Evolutionary conservation across 2,888 invertebrate species (phyloP).

Genomic region (Tethea ocularis): DNA sequence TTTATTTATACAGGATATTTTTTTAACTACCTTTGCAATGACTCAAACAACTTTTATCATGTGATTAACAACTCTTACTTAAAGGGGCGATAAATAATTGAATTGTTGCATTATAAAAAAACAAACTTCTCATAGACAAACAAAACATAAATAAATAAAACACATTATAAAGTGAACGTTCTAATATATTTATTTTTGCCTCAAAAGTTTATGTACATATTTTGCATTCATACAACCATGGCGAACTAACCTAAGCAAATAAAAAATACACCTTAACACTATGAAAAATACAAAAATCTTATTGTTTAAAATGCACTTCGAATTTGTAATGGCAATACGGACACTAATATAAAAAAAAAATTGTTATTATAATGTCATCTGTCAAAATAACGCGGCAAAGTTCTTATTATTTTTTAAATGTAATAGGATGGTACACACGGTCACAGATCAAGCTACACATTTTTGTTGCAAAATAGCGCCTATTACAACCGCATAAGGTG

Average conservation of each 20-base stretch:
- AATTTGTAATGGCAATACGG: constrained; percentile 34
- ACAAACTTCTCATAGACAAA: too few relatives aligned
- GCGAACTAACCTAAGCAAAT: constrained; percentile 30
- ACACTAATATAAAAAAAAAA: constrained; percentile 7
- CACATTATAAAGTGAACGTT: constrained; percentile 37
- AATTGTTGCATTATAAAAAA: too few relatives aligned
- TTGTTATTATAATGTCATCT: constrained; percentile 11
- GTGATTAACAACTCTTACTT: too few relatives aligned
- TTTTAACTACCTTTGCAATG: too few relatives aligned
- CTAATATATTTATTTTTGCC: constrained; percentile 43
- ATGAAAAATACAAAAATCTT: constrained; percentile 23
- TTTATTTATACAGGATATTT: too few relatives aligned
- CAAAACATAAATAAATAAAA: too few relatives aligned
- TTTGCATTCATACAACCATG: constrained; percentile 27
- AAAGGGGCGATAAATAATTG: too few relatives aligned
- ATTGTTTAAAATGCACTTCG: constrained; percentile 33
- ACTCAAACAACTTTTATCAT: too few relatives aligned
- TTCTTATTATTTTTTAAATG: background rate
- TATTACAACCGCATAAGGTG: too few relatives aligned
- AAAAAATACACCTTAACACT: constrained; percentile 33
- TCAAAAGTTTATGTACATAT: constrained; percentile 40
- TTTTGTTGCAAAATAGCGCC: background rate
- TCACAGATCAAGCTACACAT: too few relatives aligned
- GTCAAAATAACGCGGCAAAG: constrained; percentile 12
- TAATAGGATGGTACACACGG: background rate